Percentiles rank a stretch among this genome's conserved stretches.
These are phyloP conservation scores for Bibio marci DNA, from an alignment of 2,888 invertebrate species.

Conservation along the genomic window DNA sequence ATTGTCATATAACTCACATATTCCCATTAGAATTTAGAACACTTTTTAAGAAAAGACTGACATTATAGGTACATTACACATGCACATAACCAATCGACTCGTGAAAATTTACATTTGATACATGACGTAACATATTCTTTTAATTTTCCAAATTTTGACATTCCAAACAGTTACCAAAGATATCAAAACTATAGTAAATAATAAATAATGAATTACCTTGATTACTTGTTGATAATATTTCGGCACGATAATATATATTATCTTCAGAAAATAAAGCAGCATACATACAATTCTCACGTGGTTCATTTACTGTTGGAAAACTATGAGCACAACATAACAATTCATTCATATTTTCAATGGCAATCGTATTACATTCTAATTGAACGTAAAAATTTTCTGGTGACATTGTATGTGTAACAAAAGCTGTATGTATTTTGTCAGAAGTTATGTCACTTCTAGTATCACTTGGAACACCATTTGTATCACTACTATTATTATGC, in stretches of 20 bases:
- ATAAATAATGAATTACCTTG: constrained; percentile 60
- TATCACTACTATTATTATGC: neutral
- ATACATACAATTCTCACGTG: constrained; percentile 28
- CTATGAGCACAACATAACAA: constrained; percentile 4
- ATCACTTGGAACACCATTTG: constrained; percentile 22
- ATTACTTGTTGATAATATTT: constrained; percentile 56
- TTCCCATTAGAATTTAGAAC: too few species aligned
- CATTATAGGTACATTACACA: neutral
- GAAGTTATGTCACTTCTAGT: constrained; percentile 14
- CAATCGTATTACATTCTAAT: constrained; percentile 31
- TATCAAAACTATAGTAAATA: constrained; percentile 52
- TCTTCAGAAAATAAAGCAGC: constrained; percentile 68
- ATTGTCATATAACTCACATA: too few species aligned
- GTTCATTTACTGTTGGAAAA: neutral
- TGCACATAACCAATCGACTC: neutral
- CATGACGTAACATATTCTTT: neutral
- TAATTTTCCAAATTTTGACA: too few species aligned
- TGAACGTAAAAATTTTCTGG: constrained; percentile 58
- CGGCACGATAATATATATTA: constrained; percentile 77
- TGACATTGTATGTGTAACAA: constrained; percentile 47
- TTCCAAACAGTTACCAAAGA: constrained; percentile 19
- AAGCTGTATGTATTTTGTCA: constrained; percentile 26
- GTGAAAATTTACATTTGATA: neutral
- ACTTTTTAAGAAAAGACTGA: too few species aligned
- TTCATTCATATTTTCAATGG: constrained; percentile 22